These are phyloP conservation scores for Macquaria ambigua DNA, from an alignment of 2,113 vertebrate genomes.

Conservation along the genomic window DNA sequence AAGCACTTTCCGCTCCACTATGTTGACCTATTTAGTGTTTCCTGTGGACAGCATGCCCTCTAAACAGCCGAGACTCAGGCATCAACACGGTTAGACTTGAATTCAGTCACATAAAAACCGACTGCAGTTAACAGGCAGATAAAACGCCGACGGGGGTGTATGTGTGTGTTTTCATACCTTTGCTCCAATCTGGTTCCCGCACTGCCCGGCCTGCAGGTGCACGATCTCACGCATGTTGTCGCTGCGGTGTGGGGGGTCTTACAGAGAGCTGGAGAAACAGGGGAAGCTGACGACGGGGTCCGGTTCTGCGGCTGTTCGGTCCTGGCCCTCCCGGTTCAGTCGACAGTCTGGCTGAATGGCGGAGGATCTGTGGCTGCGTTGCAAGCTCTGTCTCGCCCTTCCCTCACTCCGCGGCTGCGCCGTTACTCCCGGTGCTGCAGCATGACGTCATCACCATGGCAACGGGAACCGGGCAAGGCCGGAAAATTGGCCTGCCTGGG, in stretches of 20 bases:
- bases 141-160: neutral
- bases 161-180: constrained; percentile 58
- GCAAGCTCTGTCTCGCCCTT: constrained; percentile 25
- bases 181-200: constrained; percentile 81
- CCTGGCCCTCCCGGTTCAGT: constrained; percentile 9
- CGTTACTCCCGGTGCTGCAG: constrained; percentile 63
- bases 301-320: constrained; percentile 1
- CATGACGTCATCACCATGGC: constrained; percentile 79
- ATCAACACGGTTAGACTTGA: neutral
- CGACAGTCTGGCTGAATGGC: constrained; percentile 52
- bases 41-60: constrained; percentile 6
- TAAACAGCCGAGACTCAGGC: neutral
- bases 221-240: constrained; percentile 81
- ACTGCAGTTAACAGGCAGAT: neutral
- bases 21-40: constrained; percentile 49
- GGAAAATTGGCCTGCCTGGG: constrained; percentile 34
- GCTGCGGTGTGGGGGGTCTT: constrained; percentile 1
- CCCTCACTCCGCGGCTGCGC: constrained; percentile 58
- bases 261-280: constrained; percentile 12
- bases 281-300: neutral
- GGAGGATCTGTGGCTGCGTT: constrained; percentile 41
- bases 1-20: constrained; percentile 8
- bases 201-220: constrained; percentile 80
- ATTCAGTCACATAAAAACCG: neutral
- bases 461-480: constrained; percentile 66